A percentile compares a stretch with the other conserved stretches of the same genome.
These are phyloP conservation scores for Hirtodrosophila confusa DNA, from an alignment of 2,888 invertebrate genomes.

Conservation along the genomic window DNA sequence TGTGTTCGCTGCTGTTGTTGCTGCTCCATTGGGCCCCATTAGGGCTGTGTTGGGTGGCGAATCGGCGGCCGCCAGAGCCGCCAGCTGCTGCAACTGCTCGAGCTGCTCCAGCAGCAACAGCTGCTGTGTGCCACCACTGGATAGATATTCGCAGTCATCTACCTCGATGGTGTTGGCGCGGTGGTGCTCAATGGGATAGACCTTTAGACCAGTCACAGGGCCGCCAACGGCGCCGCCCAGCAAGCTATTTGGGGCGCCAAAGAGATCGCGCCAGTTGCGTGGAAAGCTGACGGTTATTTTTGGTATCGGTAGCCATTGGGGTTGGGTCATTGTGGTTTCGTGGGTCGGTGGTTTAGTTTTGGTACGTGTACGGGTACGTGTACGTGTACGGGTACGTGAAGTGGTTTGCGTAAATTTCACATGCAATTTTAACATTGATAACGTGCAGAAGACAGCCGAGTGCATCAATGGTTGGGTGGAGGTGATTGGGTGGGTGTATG, in stretches of 20 bases:
- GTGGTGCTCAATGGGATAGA: constrained; percentile 73
- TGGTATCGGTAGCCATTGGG: constrained; percentile 24
- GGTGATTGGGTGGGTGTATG: constrained; percentile 27
- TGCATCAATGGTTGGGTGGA: constrained; percentile 5
- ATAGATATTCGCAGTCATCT: constrained; percentile 82
- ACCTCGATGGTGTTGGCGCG: constrained; percentile 84
- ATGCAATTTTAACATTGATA: constrained; percentile 12
- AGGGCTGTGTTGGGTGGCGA: constrained; percentile 76
- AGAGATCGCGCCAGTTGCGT: constrained; percentile 83
- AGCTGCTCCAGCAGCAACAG: constrained; percentile 80
- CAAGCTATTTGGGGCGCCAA: constrained; percentile 66
- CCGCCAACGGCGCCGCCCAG: constrained; percentile 52
- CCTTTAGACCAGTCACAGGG: constrained; percentile 60
- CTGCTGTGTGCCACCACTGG: constrained; percentile 71
- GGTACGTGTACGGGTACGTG: background rate
- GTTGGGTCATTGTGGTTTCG: constrained; percentile 2
- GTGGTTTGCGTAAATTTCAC: constrained; percentile 16
- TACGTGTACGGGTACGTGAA: background rate
- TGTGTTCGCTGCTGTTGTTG: constrained; percentile 29
- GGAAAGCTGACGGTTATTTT: constrained; percentile 80
- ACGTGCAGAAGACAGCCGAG: constrained; percentile 14
- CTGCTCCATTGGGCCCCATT: constrained; percentile 29
- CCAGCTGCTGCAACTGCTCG: constrained; percentile 81
- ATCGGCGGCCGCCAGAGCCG: constrained; percentile 80
- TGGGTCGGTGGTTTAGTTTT: constrained; percentile 20